Evolutionary conservation across 2,113 vertebrate genomes (phyloP).

Genomic region (Leptobrachium ailaonicum): DNA sequence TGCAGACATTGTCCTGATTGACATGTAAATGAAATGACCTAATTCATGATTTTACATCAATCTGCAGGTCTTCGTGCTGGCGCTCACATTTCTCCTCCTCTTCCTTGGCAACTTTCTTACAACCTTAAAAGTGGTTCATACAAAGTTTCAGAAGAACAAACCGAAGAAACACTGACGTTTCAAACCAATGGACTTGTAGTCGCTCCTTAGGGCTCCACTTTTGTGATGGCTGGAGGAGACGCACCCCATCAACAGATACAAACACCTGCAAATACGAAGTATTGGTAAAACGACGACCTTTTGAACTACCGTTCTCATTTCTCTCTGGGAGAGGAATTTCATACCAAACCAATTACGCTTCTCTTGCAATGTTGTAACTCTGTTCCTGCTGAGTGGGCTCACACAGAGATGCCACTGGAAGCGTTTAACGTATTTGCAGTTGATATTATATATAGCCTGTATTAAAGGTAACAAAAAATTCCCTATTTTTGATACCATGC

Average conservation of each 20-base stretch:
- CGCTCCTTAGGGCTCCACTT: constrained; percentile 12
- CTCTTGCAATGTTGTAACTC: constrained; percentile 4
- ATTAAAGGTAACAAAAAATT: neutral
- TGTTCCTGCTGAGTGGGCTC: neutral
- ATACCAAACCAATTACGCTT: neutral
- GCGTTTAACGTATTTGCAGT: neutral
- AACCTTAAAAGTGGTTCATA: constrained; percentile 90
- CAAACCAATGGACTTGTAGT: neutral
- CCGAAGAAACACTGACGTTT: constrained; percentile 69
- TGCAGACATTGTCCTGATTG: no score
- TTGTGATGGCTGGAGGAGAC: neutral
- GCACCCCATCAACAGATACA: neutral
- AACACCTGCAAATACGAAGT: neutral
- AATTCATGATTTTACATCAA: no score
- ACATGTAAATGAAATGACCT: no score
- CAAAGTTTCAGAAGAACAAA: constrained; percentile 89
- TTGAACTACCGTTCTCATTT: constrained; percentile 8
- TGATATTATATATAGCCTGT: neutral
- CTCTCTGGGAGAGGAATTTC: constrained; percentile 26
- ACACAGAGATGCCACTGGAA: constrained; percentile 6
- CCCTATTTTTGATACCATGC: neutral
- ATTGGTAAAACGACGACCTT: neutral
- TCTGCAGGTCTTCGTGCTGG: constrained; percentile 88
- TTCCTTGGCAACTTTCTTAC: constrained; percentile 96
- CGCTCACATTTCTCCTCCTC: constrained; percentile 88